Conservation (phyloP, 2,888 invertebrate species). For the Xanthostigma xanthostigma region DNA sequence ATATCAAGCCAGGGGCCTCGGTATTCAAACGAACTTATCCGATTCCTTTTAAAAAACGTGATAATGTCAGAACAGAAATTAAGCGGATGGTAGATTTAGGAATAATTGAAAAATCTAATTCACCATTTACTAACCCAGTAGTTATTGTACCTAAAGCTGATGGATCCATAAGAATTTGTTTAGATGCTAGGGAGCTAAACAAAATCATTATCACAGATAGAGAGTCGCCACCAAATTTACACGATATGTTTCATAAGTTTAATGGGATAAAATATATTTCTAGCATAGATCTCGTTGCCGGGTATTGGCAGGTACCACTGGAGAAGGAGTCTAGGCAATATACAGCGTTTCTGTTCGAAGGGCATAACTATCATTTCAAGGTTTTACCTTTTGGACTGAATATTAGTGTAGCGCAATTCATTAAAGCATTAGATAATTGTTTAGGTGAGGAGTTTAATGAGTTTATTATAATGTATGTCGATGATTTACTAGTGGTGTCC, state of each 20-base stretch:
- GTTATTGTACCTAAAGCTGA: constrained; percentile 3
- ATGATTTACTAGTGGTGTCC: constrained; percentile 1
- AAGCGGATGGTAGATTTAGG: constrained; percentile 1
- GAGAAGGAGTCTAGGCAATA: constrained; percentile 1
- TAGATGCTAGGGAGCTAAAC: constrained; percentile 5
- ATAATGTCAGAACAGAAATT: background rate
- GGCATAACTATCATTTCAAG: constrained; percentile 2
- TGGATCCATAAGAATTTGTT: constrained; percentile 1
- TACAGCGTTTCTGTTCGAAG: constrained; percentile 3
- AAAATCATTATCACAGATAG: background rate
- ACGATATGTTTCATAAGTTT: no score
- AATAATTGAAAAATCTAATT: constrained; percentile 1
- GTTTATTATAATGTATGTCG: constrained; percentile 1
- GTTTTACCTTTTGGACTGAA: constrained; percentile 7
- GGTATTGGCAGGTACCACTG: constrained; percentile 5
- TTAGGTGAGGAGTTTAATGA: background rate
- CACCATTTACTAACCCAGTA: constrained; percentile 3
- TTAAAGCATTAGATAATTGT: background rate
- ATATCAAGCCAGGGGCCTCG: no score
- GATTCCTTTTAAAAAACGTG: background rate
- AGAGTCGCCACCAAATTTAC: no score
- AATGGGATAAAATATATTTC: background rate
- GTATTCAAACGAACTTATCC: background rate
- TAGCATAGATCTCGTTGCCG: constrained; percentile 4
- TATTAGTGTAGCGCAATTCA: constrained; percentile 3